Evolutionary conservation across 1,140 invertebrate genomes (phyloP), one percentile per base, ranked within the genome.

Genomic region (Sycophaga agraensis): DNA sequence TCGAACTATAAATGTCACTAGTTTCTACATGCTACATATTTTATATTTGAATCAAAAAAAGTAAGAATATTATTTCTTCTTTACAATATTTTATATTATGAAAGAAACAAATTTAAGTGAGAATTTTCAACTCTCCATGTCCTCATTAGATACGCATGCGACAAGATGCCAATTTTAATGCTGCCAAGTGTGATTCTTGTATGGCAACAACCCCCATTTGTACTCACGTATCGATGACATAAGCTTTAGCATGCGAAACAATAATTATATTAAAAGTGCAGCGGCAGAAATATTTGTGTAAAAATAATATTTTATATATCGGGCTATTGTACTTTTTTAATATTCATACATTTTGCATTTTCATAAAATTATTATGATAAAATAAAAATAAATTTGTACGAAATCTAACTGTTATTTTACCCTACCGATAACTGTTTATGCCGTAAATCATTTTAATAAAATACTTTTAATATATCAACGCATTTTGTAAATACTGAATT

Each of bases 261-360:
- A 57, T 57, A 56, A 63, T 56, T 35, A 56, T 68, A 63, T 65
- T 65, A 48, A 51, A 63, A 66, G 66, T 70, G 69, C 70, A 72
- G 60, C 66, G 66, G 55, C 70, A 66, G 46, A 70, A 72, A 71
- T 73, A 72, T 69, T 76, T 77, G 66, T 77, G 70, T 75, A 79
- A 76, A 76, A 57, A 70, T 75, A 71, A 77, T 81, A 80, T 81
- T 81, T 80, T 80, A 80, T 77, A 76, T 74, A 76, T 79, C 74
- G 71, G 79, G 78, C 74, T 80, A 76, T 75, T 78, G 73, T 79
- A 80, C 76, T 80, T 80, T 80, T 81, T 78, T 79, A 79, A 78
- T 69, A 75, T 75, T 77, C 73, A 68, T 74, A 76, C 64, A 68
- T 66, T 70, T 72, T 70, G 69, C 71, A 76, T 76, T 79, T 75